Percentiles rank a stretch among this genome's conserved stretches.
These are phyloP conservation scores for Argentina silus DNA, from an alignment of 2,797 vertebrate genomes.

Conservation along the genomic window DNA sequence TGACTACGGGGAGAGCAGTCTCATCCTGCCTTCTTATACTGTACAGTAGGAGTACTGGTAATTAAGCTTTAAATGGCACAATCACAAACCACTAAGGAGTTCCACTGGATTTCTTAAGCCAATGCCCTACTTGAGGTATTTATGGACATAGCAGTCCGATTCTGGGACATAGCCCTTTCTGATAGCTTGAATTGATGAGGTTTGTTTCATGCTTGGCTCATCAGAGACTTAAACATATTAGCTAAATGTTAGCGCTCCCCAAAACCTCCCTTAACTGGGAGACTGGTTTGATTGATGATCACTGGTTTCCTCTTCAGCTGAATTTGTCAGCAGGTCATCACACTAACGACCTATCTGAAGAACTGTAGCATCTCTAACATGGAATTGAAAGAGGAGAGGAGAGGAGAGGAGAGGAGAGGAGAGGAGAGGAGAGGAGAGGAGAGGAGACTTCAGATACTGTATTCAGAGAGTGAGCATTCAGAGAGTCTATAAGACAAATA, in stretches of 20 bases:
- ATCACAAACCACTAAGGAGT: conserved; percentile 39
- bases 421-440: not conserved
- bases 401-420: not conserved
- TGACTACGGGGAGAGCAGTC: conserved; percentile 19
- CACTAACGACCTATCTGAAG: not conserved
- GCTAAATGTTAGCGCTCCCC: not conserved
- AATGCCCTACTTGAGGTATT: conserved; percentile 29
- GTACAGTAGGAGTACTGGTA: not conserved
- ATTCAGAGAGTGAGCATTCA: not conserved
- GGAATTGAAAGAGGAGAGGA: not conserved
- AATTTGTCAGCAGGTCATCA: too few species aligned
- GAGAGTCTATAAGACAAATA: conserved; percentile 17
- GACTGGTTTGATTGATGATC: not conserved
- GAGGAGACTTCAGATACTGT: conserved; percentile 16
- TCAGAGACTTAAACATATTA: not conserved
- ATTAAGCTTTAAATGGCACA: conserved; percentile 46
- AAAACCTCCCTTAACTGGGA: too few species aligned
- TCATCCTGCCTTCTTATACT: not conserved
- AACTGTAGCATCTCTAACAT: not conserved
- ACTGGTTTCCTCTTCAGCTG: not conserved
- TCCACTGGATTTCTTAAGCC: conserved; percentile 33
- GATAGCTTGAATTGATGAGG: not conserved
- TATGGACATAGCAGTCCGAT: conserved; percentile 22
- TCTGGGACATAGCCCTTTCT: conserved; percentile 7
- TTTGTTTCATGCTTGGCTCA: not conserved